These are phyloP conservation scores for Bufo gargarizans DNA, from an alignment of 2,113 vertebrate species.

Conservation along the genomic window DNA sequence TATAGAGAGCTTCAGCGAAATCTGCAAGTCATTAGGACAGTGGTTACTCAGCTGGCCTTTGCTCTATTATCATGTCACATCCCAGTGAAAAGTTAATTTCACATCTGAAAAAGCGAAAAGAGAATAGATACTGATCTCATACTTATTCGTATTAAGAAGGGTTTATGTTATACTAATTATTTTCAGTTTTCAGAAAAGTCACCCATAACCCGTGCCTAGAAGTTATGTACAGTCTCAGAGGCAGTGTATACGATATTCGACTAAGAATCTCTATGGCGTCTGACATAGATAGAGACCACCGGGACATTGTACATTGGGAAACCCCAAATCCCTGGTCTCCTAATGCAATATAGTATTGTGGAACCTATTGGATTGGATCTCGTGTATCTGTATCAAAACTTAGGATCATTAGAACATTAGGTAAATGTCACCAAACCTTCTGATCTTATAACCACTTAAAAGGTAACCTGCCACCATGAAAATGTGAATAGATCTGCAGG, in stretches of 20 bases:
- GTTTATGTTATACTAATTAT: conserved; percentile 14
- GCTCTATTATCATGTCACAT: conserved; percentile 54
- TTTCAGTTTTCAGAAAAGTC: background rate
- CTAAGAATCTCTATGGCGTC: background rate
- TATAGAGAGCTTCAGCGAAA: background rate
- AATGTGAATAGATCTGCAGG: too few relatives aligned
- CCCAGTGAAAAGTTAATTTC: conserved; percentile 52
- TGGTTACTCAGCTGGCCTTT: conserved; percentile 51
- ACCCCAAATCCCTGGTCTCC: too few relatives aligned
- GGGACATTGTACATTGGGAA: too few relatives aligned
- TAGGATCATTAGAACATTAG: too few relatives aligned
- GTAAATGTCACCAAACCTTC: too few relatives aligned
- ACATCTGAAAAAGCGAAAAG: conserved; percentile 29
- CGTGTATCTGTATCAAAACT: too few relatives aligned
- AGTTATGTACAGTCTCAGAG: background rate
- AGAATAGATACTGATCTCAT: conserved; percentile 41
- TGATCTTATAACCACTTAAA: too few relatives aligned
- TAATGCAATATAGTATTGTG: background rate
- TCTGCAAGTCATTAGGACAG: conserved; percentile 53
- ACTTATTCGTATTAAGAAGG: conserved; percentile 33
- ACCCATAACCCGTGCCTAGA: background rate
- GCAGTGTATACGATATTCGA: background rate
- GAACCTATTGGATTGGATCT: background rate
- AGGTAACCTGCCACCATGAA: too few relatives aligned
- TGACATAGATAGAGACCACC: background rate